A percentile compares a stretch with the other conserved stretches of the same genome.
These are phyloP conservation scores for Lasioglossum malachurum DNA, from an alignment of 2,888 invertebrate species.

Conservation along the genomic window DNA sequence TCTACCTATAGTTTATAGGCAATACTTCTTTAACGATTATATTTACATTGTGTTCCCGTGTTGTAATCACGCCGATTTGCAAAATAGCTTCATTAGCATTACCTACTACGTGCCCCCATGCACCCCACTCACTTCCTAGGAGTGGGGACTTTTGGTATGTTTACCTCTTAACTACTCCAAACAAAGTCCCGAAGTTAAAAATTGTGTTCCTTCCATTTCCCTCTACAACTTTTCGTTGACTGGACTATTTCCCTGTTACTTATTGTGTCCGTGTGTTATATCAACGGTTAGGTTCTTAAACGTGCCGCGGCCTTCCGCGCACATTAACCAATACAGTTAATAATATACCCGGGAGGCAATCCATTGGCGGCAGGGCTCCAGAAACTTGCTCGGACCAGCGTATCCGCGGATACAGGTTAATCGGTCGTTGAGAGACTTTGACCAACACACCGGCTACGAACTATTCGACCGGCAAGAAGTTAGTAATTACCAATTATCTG, in stretches of 20 bases:
- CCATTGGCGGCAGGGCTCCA: slow-evolving; percentile 37
- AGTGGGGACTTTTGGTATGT: too few relatives aligned
- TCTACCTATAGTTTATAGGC: neutral
- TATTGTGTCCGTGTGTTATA: neutral
- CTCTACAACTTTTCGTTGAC: too few relatives aligned
- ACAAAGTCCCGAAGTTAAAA: too few relatives aligned
- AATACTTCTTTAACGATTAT: neutral
- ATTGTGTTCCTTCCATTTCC: too few relatives aligned
- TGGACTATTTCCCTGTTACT: neutral
- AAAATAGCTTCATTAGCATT: neutral
- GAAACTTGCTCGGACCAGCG: slow-evolving; percentile 56
- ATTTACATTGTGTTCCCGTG: neutral
- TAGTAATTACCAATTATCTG: slow-evolving; percentile 72
- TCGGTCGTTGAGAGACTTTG: slow-evolving; percentile 71
- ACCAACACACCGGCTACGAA: slow-evolving; percentile 62
- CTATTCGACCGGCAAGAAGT: slow-evolving; percentile 66
- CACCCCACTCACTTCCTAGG: too few relatives aligned
- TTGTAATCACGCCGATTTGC: neutral
- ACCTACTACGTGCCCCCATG: too few relatives aligned
- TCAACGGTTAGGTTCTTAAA: slow-evolving; percentile 1
- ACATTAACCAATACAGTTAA: slow-evolving; percentile 50
- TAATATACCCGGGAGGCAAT: slow-evolving; percentile 53
- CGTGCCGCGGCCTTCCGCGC: slow-evolving; percentile 34
- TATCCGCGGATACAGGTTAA: slow-evolving; percentile 67
- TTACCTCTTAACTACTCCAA: too few relatives aligned